phyloP scores from a whole-genome alignment of 2,888 invertebrate species.

The Pycnomerus fuliginosus region DNA sequence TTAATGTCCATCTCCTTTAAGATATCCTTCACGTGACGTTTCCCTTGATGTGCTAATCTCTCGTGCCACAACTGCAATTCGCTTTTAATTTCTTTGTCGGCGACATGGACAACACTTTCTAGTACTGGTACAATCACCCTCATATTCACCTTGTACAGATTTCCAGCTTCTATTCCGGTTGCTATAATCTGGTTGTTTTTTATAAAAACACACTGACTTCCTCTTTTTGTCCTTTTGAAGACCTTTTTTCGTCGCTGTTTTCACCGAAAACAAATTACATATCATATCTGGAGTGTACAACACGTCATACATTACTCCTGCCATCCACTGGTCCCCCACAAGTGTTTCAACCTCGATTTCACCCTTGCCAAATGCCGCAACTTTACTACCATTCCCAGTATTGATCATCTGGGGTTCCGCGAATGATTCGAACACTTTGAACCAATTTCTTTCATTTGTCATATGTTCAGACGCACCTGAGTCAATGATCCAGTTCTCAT shows the following conservation, averaged over 20 bases:
- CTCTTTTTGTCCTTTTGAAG: neutral
- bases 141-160: too few relatives aligned
- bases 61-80: slow-evolving; percentile 38
- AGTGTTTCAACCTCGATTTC: neutral
- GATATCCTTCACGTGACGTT: slow-evolving; percentile 21
- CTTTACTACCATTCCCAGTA: neutral
- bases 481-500: neutral
- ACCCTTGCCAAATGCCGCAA: neutral
- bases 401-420: neutral
- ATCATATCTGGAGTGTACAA: neutral
- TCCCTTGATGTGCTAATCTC: slow-evolving; percentile 26
- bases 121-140: too few relatives aligned
- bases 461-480: neutral
- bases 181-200: neutral
- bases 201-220: neutral
- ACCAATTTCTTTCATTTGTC: neutral
- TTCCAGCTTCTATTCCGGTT: neutral
- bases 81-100: too few relatives aligned
- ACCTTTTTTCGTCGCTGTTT: neutral
- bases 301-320: neutral
- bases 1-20: slow-evolving; percentile 17
- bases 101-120: too few relatives aligned
- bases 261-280: neutral
- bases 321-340: neutral
- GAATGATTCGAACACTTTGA: neutral